Evolutionary conservation across 2,113 vertebrate species (phyloP), one percentile per base, ranked within the genome.

Genomic region (Strix uralensis): DNA sequence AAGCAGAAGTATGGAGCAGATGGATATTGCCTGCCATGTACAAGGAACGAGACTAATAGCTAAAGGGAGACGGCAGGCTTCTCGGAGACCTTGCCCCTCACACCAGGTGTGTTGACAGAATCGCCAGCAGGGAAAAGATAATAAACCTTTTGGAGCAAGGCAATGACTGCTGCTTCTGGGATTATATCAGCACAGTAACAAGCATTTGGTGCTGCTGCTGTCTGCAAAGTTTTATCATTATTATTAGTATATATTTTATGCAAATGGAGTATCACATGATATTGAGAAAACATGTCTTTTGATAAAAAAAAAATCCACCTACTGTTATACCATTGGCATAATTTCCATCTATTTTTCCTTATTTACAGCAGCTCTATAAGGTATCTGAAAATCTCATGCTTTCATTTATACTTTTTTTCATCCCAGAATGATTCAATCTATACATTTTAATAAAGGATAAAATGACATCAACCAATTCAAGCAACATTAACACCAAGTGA

Each of bases 41-140:
- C 46, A 78, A 66, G 80, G 86, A 88, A 92, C 0, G 32, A 88
- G 92, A 87, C 79, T 84, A 86, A 94, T 36, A 93, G 93, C 89
- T 83, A 63, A 96, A 92, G 81, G 66, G 90, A 96, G 93, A 80
- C 9, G 6, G 91, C 90, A 96, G 92, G 88, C 92, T 94, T 93
- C 90, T 66, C 47, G 0, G 84, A 96, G 95, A 90, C 95, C 94
- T 93, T 94, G 92, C 10, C 86, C 95, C 72, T 77, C 72, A 78
- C 61, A 88, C 94, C 96, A 97, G 95, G 91, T 97, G 96, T 71
- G 81, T 86, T 91, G 78, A 92, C 87, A 94, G 90, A 94, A 96
- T 75, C 10, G n/a, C 93, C 94, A 96, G 95, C 90, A 96, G 78
- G 95, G 93, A 97, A 94, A 91, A 57, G 75, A 94, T 91, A 94